phyloP scores from a whole-genome alignment of 2,797 vertebrate species.

The Eulemur mongoz region DNA sequence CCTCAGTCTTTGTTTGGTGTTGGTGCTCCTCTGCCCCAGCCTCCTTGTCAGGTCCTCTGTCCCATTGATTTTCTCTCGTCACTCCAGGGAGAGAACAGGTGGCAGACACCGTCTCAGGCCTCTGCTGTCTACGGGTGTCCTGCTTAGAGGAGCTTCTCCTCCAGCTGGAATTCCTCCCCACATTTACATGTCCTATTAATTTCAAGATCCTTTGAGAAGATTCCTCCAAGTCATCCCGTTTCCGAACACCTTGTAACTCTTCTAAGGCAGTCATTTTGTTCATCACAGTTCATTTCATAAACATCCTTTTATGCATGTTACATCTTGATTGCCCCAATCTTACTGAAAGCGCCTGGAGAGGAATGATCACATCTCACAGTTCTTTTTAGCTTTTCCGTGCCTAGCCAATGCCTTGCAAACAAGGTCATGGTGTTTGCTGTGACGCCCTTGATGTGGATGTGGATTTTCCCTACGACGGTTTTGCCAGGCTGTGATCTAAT shows the following conservation, averaged over 20 bases:
- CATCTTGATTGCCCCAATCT: background rate
- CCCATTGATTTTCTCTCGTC: background rate
- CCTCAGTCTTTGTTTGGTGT: background rate
- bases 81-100: too few relatives aligned
- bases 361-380: background rate
- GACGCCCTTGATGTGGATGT: background rate
- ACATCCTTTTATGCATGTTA: background rate
- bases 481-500: too few relatives aligned
- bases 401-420: background rate
- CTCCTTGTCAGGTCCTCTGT: too few relatives aligned
- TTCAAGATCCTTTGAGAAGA: background rate
- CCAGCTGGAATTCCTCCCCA: background rate
- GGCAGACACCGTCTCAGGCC: too few relatives aligned
- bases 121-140: background rate
- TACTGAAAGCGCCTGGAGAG: background rate
- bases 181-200: background rate
- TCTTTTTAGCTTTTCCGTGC: background rate
- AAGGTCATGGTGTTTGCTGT: too few relatives aligned
- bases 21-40: background rate
- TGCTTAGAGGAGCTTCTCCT: background rate
- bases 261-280: background rate
- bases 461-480: rapidly evolving
- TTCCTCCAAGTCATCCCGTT: background rate
- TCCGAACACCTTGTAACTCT: background rate
- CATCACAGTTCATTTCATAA: too few relatives aligned